Base-by-base conservation (phyloP, 2,797 vertebrate species). In the Aeoliscus strigatus region DNA sequence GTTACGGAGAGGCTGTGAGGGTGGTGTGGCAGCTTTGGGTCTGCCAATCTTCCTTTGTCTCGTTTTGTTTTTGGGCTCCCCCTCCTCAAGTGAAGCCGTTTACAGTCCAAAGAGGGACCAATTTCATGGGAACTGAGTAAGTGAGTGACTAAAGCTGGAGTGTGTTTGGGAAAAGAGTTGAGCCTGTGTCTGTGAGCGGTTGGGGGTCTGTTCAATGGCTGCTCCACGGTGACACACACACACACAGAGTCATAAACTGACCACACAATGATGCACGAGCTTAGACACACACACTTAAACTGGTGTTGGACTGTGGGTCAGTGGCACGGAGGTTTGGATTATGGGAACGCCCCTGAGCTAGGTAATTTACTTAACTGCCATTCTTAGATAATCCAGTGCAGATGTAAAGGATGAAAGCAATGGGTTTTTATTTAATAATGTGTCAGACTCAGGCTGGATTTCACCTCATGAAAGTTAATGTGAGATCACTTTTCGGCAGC, bases 61-160 rank as follows among this genome's bases (percentile, higher is more conserved):
- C 47, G 23, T 38, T 53, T 42, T 66, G 52, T 60, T 41, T 70
- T 40, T 70, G 42, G 66, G 51, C 38, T 18, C 67, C 64, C 57
- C 59, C 25, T 34, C 53, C 52, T 14, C 14, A 25, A 49, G 49
- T 73, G 58, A 71, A 66, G 57, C 61, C 68, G 62, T 73, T 72
- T 77, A 68, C 77, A 70, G 80, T 64, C 57, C 48, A 51, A 56
- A 69, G 59, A 66, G 52, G 70, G 55, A 26, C 28, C 52, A 56
- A 60, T 76, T 83, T 81, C 70, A 81, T 83, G 80, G 77, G 80
- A 86, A 82, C 71, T 59, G 58, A 65, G 39, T 77, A n/a, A n/a
- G n/a, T n/a, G n/a, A n/a, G n/a, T n/a, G n/a, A n/a, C 59, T 54
- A 57, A 73, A 60, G 47, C 35, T 62, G 33, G 46, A 55, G 53